phyloP scores from a whole-genome alignment of 2,797 vertebrate genomes.

The Heteromormyrus szaboi region DNA sequence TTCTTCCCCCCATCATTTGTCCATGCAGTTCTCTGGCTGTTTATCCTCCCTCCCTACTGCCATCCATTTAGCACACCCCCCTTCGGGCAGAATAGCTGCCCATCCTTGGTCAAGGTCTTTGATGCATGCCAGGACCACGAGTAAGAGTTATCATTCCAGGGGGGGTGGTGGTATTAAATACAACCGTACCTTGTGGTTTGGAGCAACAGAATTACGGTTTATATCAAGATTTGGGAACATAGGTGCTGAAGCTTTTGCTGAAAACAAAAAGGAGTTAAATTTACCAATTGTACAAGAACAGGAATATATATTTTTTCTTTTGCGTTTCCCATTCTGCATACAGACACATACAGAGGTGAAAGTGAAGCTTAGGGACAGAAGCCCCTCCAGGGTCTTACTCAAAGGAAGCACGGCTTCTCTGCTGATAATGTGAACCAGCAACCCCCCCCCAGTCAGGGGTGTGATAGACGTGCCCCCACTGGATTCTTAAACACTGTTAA shows the following conservation, averaged over 20 bases:
- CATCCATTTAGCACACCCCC: neutral
- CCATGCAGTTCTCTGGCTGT: constrained; percentile 17
- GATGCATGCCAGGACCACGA: neutral
- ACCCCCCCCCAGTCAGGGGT: neutral
- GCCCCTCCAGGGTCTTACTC: neutral
- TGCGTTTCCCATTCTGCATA: neutral
- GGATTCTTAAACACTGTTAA: neutral
- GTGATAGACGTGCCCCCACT: neutral
- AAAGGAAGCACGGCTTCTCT: neutral
- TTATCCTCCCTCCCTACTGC: constrained; percentile 22
- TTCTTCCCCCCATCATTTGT: constrained; percentile 18
- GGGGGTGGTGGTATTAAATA: neutral
- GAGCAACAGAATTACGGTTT: neutral
- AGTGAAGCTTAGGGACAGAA: neutral
- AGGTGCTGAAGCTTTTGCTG: neutral
- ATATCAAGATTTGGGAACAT: neutral
- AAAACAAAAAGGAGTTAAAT: neutral
- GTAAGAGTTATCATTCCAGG: neutral
- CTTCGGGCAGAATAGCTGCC: constrained; percentile 16
- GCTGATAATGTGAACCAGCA: neutral
- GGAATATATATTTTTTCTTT: neutral
- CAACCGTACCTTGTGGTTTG: neutral
- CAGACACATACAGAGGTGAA: neutral
- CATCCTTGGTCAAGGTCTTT: constrained; percentile 15
- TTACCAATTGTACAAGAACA: neutral